phyloP scores from a whole-genome alignment of 2,113 vertebrate species.

The Baryphthengus martii region DNA sequence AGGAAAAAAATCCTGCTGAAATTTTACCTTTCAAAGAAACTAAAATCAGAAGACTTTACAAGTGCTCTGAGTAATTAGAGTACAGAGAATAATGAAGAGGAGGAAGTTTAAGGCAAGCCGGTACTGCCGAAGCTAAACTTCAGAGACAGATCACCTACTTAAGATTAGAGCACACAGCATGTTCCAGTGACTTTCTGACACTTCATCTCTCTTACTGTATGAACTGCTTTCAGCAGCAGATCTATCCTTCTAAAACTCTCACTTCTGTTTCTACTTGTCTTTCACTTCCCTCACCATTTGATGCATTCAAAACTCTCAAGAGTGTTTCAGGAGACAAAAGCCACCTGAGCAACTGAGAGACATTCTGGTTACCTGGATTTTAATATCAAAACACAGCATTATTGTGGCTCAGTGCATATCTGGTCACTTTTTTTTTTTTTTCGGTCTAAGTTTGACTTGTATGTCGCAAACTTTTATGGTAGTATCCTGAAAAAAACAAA shows the following conservation, averaged over 20 bases:
- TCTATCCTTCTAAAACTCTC: slow-evolving; percentile 28
- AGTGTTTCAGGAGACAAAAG: slow-evolving; percentile 17
- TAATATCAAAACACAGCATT: not conserved
- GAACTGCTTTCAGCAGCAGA: slow-evolving; percentile 38
- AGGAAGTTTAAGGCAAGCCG: not conserved
- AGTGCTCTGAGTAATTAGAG: slow-evolving; percentile 40
- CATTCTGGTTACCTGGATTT: not conserved
- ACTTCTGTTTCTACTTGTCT: slow-evolving; percentile 43
- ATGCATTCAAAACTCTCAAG: not conserved
- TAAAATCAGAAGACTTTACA: slow-evolving; percentile 17
- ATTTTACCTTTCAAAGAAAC: not conserved
- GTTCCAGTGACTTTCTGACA: slow-evolving; percentile 57
- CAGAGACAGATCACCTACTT: slow-evolving; percentile 51
- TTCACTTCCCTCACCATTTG: slow-evolving; percentile 5
- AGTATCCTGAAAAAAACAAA: not conserved
- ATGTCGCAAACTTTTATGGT: not conserved
- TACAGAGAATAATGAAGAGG: slow-evolving; percentile 32
- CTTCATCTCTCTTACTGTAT: slow-evolving; percentile 38
- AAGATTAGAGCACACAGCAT: slow-evolving; percentile 49
- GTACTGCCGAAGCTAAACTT: slow-evolving; percentile 32
- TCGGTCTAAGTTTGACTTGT: not conserved
- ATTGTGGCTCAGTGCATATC: not conserved
- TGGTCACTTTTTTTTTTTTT: not conserved
- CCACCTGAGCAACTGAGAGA: not conserved
- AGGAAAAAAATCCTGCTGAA: not conserved